A percentile compares a stretch with the other conserved stretches of the same genome.
phyloP scores from a whole-genome alignment of 1,140 invertebrate genomes.

The Ceratitis capitata region DNA sequence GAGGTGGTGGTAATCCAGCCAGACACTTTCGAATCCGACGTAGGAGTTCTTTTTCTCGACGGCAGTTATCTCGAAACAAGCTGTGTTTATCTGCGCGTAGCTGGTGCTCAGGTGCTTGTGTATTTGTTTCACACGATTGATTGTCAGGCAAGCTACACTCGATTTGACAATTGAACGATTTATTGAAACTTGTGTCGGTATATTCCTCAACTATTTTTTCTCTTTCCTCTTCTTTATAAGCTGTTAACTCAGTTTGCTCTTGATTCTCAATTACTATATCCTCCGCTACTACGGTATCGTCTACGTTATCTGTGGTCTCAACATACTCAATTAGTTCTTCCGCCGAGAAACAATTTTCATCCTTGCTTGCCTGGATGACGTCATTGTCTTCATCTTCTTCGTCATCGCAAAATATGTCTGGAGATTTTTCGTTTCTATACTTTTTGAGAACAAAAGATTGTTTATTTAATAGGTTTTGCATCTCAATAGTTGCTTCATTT shows the following conservation, averaged over 20 bases:
- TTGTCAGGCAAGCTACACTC: slow-evolving; percentile 61
- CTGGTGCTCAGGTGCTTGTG: slow-evolving; percentile 42
- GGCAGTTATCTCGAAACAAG: slow-evolving; percentile 57
- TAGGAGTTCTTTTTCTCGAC: slow-evolving; percentile 55
- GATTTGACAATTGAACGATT: slow-evolving; percentile 49
- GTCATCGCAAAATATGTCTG: slow-evolving; percentile 62
- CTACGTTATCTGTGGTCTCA: not conserved
- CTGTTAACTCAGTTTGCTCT: not conserved
- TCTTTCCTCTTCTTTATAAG: slow-evolving; percentile 49
- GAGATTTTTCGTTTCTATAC: slow-evolving; percentile 58
- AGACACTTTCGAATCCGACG: slow-evolving; percentile 60
- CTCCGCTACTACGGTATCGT: not conserved
- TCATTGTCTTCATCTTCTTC: slow-evolving; percentile 49
- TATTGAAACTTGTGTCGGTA: slow-evolving; percentile 44
- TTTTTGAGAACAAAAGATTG: slow-evolving; percentile 51
- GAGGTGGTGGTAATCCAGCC: slow-evolving; percentile 72
- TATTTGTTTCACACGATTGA: slow-evolving; percentile 48
- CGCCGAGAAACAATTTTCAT: not conserved
- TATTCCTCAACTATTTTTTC: slow-evolving; percentile 41
- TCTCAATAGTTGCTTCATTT: slow-evolving; percentile 36
- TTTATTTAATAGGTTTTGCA: slow-evolving; percentile 42
- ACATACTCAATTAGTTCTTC: not conserved
- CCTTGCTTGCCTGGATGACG: slow-evolving; percentile 40
- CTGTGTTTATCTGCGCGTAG: slow-evolving; percentile 47
- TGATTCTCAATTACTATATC: not conserved